Evolutionary conservation across 2,888 invertebrate species (phyloP), one percentile per base, ranked within the genome.

Genomic region (Acanthosoma haemorrhoidale): DNA sequence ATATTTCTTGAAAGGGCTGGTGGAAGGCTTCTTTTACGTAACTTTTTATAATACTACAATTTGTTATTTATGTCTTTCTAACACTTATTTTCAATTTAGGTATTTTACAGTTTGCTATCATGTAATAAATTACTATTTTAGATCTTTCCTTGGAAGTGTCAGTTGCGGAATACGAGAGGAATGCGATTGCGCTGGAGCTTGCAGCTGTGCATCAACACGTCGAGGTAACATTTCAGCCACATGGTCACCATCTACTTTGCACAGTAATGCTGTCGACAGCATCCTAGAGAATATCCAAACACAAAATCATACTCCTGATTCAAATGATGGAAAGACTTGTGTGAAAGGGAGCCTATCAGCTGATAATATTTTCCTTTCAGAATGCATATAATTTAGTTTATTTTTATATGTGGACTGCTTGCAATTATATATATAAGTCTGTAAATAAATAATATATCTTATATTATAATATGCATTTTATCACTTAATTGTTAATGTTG

Each of bases 171-270:
- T 67, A 3, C 18, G 36, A n/a, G 67, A 57, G n/a, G 67, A 67
- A 43, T 68, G 68, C 25, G 39, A 59, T 58, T 68, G 68, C 39
- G 68, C 32, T n/a, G 68, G 68, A 11, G 68, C 68, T 16, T 68
- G 68, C 38, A 59, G 68, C 51, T 68, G 68, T 59, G 68, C 59
- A 15, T 21, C 38, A 39, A 18, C 39, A n/a, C 36, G 57, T 29
- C 25, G 63, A 13, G 39, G 16, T 9, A 39, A 21, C 13, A 29
- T 36, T 39, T 36, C 61, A 18, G 61, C 61, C n/a, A 64, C 64
- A n/a, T 64, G 64, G 67, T 57, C 67, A n/a, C 43, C 51, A 13
- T 51, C 51, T 32, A 29, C 67, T 18, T 67, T 34, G 4, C 29
- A 18, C 32, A 15, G 18, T n/a, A 43, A 43, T 38, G 51, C 67